Base-by-base conservation (phyloP, 2,797 vertebrate genomes). In the Erethizon dorsatum region DNA sequence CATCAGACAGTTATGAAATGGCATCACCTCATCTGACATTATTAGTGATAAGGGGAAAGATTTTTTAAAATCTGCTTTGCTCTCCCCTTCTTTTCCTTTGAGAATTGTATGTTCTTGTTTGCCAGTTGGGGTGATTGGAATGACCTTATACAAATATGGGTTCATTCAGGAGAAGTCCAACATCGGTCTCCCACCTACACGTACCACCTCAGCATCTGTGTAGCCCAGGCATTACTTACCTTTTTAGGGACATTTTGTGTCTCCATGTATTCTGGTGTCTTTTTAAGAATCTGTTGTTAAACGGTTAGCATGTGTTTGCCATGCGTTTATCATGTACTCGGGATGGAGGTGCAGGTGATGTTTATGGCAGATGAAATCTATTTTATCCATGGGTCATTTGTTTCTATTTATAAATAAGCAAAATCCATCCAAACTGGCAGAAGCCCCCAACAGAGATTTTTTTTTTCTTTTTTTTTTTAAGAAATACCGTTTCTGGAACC, bases 321-420 rank as follows among this genome's bases (percentile, higher is more conserved):
- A 2, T 1, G 8, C 5, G n/a, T 26, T 2, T 10, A 0, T 0
- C 11, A 11, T 2, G 13, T 22, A 0, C 4, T 0, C 47, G 0
- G 71, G 41, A 6, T 13, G 14, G 26, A 28, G 54, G 37, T 71
- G 22, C 54, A 3, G 12, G 45, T 33, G 24, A 2, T 13, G 28
- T 3, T 26, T 37, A 22, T 5, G 6, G 9, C 15, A 5, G 33
- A 14, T 57, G 63, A 33, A 15, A 2, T 71, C 20, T 3, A 0
- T 41, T 5, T 77, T 47, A 41, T 47, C 59, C n/a, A 7, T 18
- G 14, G 45, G 17, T 45, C 6, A 0, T 45, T 59, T 15, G 18
- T 45, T 89, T 26, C 28, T 41, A 1, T 56, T 6, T 13, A 28
- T 37, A 31, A 92, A 28, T 6, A 45, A 47, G 14, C 22, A 56